These are phyloP conservation scores for Nymphalis c-album DNA, from an alignment of 2,888 invertebrate species.

Conservation along the genomic window DNA sequence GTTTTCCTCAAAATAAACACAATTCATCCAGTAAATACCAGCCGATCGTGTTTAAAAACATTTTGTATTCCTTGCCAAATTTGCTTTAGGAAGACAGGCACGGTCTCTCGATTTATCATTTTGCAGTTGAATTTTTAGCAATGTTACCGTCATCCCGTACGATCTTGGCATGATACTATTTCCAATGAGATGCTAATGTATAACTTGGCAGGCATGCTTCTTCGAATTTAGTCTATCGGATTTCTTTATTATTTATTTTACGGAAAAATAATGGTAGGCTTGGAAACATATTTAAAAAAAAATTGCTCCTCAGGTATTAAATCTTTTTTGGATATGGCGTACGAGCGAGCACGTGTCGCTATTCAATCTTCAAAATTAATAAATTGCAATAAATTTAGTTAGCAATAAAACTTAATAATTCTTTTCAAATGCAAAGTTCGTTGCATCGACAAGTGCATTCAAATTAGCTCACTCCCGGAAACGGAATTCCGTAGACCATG, in stretches of 20 bases:
- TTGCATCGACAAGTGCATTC: slow-evolving; percentile 32
- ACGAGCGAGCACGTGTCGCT: slow-evolving; percentile 14
- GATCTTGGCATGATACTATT: slow-evolving; percentile 57
- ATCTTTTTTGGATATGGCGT: slow-evolving; percentile 1
- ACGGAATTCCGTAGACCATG: slow-evolving; percentile 43
- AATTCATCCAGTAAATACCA: neutral
- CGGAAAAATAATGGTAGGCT: slow-evolving; percentile 4
- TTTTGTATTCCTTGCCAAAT: slow-evolving; percentile 3
- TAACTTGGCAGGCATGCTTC: slow-evolving; percentile 71
- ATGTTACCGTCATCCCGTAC: slow-evolving; percentile 15
- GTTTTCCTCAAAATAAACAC: slow-evolving; percentile 7
- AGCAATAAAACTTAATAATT: slow-evolving; percentile 21
- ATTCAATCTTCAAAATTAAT: slow-evolving; percentile 45
- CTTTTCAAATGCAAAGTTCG: slow-evolving; percentile 29
- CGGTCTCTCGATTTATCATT: slow-evolving; percentile 9
- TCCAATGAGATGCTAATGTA: slow-evolving; percentile 75
- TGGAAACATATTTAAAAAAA: slow-evolving; percentile 1
- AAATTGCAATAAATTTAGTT: no score
- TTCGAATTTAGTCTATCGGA: slow-evolving; percentile 58
- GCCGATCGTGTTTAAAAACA: neutral
- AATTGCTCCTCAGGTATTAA: neutral
- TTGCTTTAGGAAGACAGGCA: slow-evolving; percentile 6
- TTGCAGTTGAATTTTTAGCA: slow-evolving; percentile 14
- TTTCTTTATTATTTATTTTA: slow-evolving; percentile 55
- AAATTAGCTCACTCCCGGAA: slow-evolving; percentile 41